Conservation (phyloP, 2,113 vertebrate species). For the Dasyprocta punctata region DNA sequence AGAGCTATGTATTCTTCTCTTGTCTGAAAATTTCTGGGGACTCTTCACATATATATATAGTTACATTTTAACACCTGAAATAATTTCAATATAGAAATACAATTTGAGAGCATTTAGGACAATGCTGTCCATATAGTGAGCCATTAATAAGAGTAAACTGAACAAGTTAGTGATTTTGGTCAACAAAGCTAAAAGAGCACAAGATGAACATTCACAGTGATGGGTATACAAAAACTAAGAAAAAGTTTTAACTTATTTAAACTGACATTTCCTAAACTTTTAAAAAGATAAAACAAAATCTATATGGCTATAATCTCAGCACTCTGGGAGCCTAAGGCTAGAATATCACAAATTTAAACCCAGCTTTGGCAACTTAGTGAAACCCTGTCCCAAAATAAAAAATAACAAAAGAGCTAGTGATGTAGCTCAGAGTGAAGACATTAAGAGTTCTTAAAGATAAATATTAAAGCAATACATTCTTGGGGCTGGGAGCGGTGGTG, state of each 20-base stretch:
- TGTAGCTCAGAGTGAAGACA: not conserved
- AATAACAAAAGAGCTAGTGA: not conserved
- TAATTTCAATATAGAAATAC: constrained; percentile 31
- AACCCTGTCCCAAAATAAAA: not conserved
- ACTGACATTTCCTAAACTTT: not conserved
- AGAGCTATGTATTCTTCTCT: constrained; percentile 1
- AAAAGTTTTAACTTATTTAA: not conserved
- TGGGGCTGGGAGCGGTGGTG: too few species aligned
- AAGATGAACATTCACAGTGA: not conserved
- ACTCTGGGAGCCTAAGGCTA: not conserved
- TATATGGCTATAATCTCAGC: not conserved
- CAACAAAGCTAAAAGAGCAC: constrained; percentile 30
- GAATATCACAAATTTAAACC: not conserved
- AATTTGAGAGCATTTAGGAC: not conserved
- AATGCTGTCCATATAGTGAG: not conserved
- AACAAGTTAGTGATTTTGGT: constrained; percentile 56
- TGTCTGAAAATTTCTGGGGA: constrained; percentile 25
- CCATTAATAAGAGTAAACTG: not conserved
- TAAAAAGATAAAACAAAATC: not conserved
- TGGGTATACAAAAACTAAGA: not conserved
- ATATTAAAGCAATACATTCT: not conserved
- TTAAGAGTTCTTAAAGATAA: not conserved
- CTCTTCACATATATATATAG: not conserved
- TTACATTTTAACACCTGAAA: constrained; percentile 57
- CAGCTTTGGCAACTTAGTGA: not conserved